Base-by-base conservation (phyloP, 2,888 invertebrate species). In the Limnephilus lunatus region DNA sequence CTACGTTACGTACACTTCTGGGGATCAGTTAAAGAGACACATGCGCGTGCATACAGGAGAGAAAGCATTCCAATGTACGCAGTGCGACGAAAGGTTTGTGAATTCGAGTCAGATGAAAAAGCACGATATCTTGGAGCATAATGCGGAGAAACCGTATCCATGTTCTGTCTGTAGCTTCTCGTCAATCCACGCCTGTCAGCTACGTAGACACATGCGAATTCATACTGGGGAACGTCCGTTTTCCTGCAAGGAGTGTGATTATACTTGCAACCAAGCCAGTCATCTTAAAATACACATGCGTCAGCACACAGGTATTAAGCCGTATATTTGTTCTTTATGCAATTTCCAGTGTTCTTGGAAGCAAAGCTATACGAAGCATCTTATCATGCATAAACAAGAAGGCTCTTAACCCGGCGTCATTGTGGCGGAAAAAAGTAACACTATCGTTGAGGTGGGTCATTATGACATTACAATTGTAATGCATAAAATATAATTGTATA, bases 231-330 rank as follows among this genome's bases (percentile, higher is more conserved):
- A 32, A 7, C 14, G 32, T 5, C 82, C 82, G 2, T 83, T 32
- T 31, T 14, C 82, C 15, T 83, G 82, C 12, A 14, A 32, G 32
- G 32, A 83, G 14, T 83, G 82, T 11, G 30, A 31, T 32, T 83
- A 83, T 83, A 35, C 82, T 2, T 83, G 82, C 32, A 83, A 83
- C 32, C 82, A 83, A 32, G 32, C 31, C 15, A 35, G 82, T 35
- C 82, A 83, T 35, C 32, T 83, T 15, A 83, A 35, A 83, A 83
- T 83, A 32, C 82, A 83, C 82, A 83, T 83, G 82, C 82, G 31
- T 32, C 31, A 31, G 15, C 82, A 83, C 19, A 83, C 82, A 4
- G 82, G 32, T 5, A 35, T 32, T 32, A 83, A 83, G 25, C 82
- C 82, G 82, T 35, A 83, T 83, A 14, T 32, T 32, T 31, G 30